phyloP scores from a whole-genome alignment of 1,140 invertebrate species.

The Pantala flavescens region DNA sequence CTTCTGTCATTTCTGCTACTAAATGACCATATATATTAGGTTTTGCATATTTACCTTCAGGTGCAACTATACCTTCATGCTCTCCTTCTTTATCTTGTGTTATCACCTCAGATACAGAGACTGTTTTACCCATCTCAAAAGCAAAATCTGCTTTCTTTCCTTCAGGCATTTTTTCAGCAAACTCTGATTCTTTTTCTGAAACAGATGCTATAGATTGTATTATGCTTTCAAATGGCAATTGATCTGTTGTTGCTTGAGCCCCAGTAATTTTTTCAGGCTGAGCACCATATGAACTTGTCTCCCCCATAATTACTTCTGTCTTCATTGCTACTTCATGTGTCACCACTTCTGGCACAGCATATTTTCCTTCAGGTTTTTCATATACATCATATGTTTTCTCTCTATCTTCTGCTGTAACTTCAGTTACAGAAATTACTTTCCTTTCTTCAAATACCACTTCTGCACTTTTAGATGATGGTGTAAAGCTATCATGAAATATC shows the following conservation, averaged over 20 bases:
- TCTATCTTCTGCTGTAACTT: slow-evolving; percentile 14
- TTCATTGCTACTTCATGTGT: background rate
- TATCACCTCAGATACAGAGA: background rate
- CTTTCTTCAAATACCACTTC: slow-evolving; percentile 20
- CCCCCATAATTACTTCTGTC: background rate
- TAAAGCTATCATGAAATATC: slow-evolving; percentile 9
- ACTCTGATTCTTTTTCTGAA: background rate
- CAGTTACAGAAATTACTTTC: slow-evolving; percentile 21
- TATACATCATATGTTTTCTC: background rate
- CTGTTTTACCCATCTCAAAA: background rate
- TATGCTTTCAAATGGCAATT: background rate
- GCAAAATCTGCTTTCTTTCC: background rate
- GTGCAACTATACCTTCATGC: background rate
- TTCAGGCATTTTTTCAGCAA: background rate
- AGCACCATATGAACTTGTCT: background rate
- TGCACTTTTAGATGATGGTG: slow-evolving; percentile 12
- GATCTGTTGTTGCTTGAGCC: background rate
- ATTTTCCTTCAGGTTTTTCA: background rate
- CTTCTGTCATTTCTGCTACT: background rate
- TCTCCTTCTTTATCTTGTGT: background rate
- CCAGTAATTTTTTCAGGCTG: background rate
- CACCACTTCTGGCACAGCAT: background rate
- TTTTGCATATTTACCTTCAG: background rate
- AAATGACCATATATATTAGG: background rate
- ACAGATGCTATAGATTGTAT: background rate